phyloP scores from a whole-genome alignment of 2,888 invertebrate genomes.

The Auanema sp. region DNA sequence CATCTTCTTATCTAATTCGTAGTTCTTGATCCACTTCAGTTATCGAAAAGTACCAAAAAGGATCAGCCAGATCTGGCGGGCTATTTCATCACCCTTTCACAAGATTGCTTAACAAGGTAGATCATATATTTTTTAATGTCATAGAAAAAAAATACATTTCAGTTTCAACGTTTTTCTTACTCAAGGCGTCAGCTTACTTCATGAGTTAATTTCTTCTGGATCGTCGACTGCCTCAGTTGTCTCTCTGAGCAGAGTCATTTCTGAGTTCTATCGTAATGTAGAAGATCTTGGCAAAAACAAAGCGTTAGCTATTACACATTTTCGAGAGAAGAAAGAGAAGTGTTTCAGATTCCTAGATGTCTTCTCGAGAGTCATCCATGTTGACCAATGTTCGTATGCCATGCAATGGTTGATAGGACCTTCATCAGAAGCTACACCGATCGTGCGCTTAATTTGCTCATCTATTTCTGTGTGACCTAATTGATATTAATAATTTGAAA shows the following conservation, averaged over 20 bases:
- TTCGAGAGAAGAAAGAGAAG: slow-evolving; percentile 2
- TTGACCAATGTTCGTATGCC: slow-evolving; percentile 56
- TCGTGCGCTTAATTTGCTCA: slow-evolving; percentile 48
- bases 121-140: no score
- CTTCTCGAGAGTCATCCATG: slow-evolving; percentile 54
- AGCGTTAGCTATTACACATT: slow-evolving; percentile 25
- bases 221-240: slow-evolving; percentile 37
- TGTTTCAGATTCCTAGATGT: slow-evolving; percentile 49
- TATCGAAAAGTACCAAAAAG: neutral
- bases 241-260: slow-evolving; percentile 31
- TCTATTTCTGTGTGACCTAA: slow-evolving; percentile 50
- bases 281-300: slow-evolving; percentile 28
- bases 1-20: neutral
- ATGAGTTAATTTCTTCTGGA: slow-evolving; percentile 39
- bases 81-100: slow-evolving; percentile 50
- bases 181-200: slow-evolving; percentile 33
- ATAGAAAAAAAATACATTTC: neutral
- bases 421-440: slow-evolving; percentile 53
- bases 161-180: slow-evolving; percentile 27
- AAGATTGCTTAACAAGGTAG: slow-evolving; percentile 50
- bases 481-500: no score
- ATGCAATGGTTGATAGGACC: slow-evolving; percentile 55
- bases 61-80: slow-evolving; percentile 52
- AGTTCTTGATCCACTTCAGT: slow-evolving; percentile 3
- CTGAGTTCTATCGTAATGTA: slow-evolving; percentile 25